A percentile compares a stretch with the other conserved stretches of the same genome.
Evolutionary conservation across 1,140 invertebrate genomes (phyloP).

Genomic region (Teleopsis dalmanni): DNA sequence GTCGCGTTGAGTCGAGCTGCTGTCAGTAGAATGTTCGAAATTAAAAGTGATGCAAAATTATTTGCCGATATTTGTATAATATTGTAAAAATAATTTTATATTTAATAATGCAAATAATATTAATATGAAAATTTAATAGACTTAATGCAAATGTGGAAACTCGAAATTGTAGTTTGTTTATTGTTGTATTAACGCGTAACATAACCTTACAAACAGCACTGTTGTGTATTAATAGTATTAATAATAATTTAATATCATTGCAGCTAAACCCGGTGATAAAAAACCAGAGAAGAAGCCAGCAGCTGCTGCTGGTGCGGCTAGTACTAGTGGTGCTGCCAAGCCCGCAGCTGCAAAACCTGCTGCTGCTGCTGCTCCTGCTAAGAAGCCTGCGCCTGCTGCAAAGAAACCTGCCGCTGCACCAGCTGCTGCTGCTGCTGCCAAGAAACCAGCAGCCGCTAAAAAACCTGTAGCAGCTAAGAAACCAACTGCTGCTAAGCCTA

Average conservation of each 20-base stretch:
- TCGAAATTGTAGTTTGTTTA: too few species aligned
- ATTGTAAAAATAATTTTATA: not conserved
- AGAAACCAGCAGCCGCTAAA: slow-evolving; percentile 55
- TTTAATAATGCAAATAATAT: too few species aligned
- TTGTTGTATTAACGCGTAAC: too few species aligned
- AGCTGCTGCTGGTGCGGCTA: slow-evolving; percentile 39
- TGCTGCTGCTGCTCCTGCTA: slow-evolving; percentile 45
- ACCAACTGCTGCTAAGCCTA: slow-evolving; percentile 44
- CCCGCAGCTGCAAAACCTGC: slow-evolving; percentile 47
- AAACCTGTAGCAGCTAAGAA: slow-evolving; percentile 30
- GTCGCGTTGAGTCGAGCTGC: too few species aligned
- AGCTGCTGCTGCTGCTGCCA: slow-evolving; percentile 16
- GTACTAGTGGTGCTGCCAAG: slow-evolving; percentile 48
- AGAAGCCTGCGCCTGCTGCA: slow-evolving; percentile 37
- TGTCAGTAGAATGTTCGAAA: not conserved
- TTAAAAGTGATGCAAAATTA: not conserved
- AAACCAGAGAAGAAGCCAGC: slow-evolving; percentile 41
- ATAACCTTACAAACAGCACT: too few species aligned
- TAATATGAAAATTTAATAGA: too few species aligned
- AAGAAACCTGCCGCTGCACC: slow-evolving; percentile 35
- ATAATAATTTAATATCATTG: slow-evolving; percentile 4
- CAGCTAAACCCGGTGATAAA: slow-evolving; percentile 41
- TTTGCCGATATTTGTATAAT: not conserved
- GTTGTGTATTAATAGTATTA: not conserved
- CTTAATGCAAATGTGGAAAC: too few species aligned